phyloP scores from a whole-genome alignment of 2,888 invertebrate genomes.

The Luperina nickerlii region DNA sequence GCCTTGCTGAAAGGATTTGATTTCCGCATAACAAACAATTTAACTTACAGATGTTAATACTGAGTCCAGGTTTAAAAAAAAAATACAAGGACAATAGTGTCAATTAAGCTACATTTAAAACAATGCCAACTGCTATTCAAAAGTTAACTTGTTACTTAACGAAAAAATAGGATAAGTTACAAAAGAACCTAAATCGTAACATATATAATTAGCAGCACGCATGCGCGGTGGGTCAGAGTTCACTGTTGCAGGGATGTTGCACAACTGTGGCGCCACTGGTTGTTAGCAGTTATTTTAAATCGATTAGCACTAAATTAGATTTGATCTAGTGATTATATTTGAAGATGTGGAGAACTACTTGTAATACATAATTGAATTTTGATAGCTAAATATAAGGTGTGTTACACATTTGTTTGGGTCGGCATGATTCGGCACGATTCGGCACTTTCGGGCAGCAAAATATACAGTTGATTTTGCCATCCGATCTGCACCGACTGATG shows the following conservation, averaged over 20 bases:
- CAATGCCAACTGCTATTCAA: neutral
- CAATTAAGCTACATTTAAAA: neutral
- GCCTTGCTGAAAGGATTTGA: neutral
- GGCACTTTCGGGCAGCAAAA: neutral
- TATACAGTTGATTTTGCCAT: neutral
- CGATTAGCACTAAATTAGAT: conserved; percentile 57
- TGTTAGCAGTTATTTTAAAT: conserved; percentile 60
- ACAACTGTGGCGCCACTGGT: conserved; percentile 51
- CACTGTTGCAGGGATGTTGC: conserved; percentile 56
- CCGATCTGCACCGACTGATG: neutral
- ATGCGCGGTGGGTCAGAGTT: conserved; percentile 67
- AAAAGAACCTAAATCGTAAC: conserved; percentile 48
- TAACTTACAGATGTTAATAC: neutral
- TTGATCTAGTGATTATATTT: conserved; percentile 3
- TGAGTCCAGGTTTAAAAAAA: neutral
- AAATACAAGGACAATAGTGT: neutral
- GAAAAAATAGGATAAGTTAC: conserved; percentile 25
- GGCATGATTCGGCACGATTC: neutral
- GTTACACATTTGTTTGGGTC: neutral
- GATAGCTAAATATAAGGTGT: neutral
- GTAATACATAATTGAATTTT: neutral
- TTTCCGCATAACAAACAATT: neutral
- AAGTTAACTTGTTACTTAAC: conserved; percentile 16
- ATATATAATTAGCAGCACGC: conserved; percentile 70
- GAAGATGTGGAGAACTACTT: neutral